Evolutionary conservation across 2,888 invertebrate species (phyloP).

Genomic region (Eupelmus urozonus): DNA sequence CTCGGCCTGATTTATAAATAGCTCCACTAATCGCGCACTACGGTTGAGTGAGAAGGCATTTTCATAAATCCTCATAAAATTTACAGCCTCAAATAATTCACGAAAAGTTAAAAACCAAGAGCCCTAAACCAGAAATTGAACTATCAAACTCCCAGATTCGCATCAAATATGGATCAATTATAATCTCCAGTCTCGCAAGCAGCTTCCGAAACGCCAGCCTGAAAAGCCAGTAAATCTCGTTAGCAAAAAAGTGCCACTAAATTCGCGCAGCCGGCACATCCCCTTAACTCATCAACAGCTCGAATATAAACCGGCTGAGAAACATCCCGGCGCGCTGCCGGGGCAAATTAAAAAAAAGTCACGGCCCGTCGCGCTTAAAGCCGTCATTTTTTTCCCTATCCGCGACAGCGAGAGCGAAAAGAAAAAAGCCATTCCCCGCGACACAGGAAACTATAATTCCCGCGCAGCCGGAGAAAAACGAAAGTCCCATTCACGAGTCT

Average conservation of each 20-base stretch:
- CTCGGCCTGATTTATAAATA: neutral
- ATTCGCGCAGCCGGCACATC: neutral
- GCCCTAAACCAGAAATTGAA: no score
- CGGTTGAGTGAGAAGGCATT: neutral
- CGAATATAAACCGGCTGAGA: conserved; percentile 24
- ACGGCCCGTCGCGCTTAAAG: neutral
- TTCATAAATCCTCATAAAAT: neutral
- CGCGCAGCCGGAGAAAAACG: conserved; percentile 31
- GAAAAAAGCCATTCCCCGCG: neutral
- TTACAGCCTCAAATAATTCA: no score
- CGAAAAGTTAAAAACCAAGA: no score
- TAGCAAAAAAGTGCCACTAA: neutral
- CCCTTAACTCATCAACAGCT: conserved; percentile 16
- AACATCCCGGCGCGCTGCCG: conserved; percentile 14
- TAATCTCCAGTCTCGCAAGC: no score
- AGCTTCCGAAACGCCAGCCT: no score
- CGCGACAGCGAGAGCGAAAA: neutral
- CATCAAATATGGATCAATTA: no score
- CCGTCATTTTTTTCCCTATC: conserved; percentile 22
- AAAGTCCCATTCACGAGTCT: conserved; percentile 41
- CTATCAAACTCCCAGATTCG: no score
- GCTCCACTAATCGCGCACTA: neutral
- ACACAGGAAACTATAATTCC: conserved; percentile 58
- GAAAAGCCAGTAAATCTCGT: no score
- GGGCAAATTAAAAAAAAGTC: neutral